Conservation (phyloP, 2,888 invertebrate species). For the Sepiola atlantica region DNA sequence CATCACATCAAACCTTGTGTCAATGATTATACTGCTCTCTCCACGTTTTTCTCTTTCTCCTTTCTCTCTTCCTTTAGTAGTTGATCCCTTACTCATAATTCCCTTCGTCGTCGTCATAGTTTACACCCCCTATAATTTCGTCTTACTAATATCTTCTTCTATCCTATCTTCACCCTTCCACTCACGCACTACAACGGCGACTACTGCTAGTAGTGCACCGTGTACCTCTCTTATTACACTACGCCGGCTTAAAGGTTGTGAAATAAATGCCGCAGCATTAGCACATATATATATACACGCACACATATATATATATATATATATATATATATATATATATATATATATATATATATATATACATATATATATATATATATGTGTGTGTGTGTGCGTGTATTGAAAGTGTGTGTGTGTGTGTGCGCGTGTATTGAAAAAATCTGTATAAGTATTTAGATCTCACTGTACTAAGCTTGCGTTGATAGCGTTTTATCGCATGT, state of each 20-base stretch:
- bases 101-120: neutral
- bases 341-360: too few relatives aligned
- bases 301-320: too few relatives aligned
- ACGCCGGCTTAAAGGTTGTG: neutral
- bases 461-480: too few relatives aligned
- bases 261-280: neutral
- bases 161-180: neutral
- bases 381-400: neutral
- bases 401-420: too few relatives aligned
- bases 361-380: neutral
- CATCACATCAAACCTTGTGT: neutral
- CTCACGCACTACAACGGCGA: neutral
- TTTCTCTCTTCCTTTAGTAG: neutral
- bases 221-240: neutral
- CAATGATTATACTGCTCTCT: too few relatives aligned
- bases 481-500: too few relatives aligned
- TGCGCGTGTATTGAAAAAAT: neutral
- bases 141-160: neutral
- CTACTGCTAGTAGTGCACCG: neutral
- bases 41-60: neutral
- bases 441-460: too few relatives aligned
- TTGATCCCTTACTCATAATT: neutral
- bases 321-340: too few relatives aligned
- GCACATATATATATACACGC: neutral
- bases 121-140: neutral